phyloP scores from a whole-genome alignment of 2,797 vertebrate species.

The Acropternis orthonyx region DNA sequence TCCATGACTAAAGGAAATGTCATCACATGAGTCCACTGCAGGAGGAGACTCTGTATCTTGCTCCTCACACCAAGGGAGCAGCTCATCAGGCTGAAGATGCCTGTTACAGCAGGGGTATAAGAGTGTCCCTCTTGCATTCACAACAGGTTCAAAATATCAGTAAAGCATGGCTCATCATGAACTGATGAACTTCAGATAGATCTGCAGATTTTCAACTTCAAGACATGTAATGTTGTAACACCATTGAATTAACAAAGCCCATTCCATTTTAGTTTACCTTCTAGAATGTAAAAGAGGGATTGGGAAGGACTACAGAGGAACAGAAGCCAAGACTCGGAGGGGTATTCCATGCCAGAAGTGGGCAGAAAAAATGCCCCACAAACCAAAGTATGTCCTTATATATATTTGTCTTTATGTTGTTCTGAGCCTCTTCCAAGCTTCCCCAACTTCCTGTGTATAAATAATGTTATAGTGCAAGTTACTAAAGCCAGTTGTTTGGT shows the following conservation, averaged over 20 bases:
- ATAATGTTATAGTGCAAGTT: neutral
- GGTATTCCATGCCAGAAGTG: slow-evolving; percentile 87
- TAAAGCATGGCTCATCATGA: neutral
- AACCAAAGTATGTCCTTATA: slow-evolving; percentile 81
- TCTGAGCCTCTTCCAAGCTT: neutral
- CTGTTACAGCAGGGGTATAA: neutral
- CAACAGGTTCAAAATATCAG: neutral
- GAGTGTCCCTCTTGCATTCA: neutral
- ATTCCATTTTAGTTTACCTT: slow-evolving; percentile 81
- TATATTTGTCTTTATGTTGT: neutral
- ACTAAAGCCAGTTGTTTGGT: neutral
- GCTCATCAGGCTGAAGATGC: neutral
- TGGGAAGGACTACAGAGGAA: slow-evolving; percentile 89
- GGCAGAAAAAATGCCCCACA: slow-evolving; percentile 79
- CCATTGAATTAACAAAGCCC: neutral
- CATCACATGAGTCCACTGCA: neutral
- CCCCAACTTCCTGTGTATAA: neutral
- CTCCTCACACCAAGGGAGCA: neutral
- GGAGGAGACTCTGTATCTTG: neutral
- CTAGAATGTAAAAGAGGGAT: slow-evolving; percentile 83
- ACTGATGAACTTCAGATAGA: neutral
- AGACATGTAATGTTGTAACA: neutral
- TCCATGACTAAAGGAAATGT: neutral
- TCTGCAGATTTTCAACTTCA: neutral
- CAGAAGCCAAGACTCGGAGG: slow-evolving; percentile 76